Evolutionary conservation across 2,797 vertebrate genomes (phyloP).

Genomic region (Luscinia luscinia): DNA sequence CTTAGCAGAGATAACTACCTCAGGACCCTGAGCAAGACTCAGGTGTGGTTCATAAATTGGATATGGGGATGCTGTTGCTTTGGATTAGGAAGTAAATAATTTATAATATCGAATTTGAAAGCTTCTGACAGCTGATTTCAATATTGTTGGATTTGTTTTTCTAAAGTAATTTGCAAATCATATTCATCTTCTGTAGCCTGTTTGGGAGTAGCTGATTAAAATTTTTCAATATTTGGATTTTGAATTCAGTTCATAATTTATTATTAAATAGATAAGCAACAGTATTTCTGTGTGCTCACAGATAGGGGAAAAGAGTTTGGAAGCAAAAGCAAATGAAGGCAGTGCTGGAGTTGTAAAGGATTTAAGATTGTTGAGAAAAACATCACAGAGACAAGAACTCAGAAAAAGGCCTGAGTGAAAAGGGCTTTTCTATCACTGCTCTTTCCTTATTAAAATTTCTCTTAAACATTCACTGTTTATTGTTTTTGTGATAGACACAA

Average conservation of each 20-base stretch:
- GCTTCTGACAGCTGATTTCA: background rate
- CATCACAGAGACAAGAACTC: background rate
- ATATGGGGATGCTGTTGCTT: background rate
- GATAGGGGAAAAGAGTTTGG: background rate
- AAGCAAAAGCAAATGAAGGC: background rate
- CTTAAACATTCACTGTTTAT: background rate
- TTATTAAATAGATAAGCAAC: background rate
- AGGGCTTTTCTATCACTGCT: background rate
- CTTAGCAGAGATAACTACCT: background rate
- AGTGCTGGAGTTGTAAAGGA: background rate
- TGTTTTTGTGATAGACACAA: background rate
- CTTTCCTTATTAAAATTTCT: background rate
- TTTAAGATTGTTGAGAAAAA: background rate
- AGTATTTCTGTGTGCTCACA: background rate
- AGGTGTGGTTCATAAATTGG: constrained; percentile 13
- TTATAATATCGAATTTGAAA: background rate
- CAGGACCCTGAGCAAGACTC: background rate
- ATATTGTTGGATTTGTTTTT: background rate
- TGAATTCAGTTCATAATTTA: background rate
- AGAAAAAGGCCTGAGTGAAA: background rate
- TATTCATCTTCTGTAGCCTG: background rate
- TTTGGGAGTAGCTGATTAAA: background rate
- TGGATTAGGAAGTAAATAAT: constrained; percentile 29
- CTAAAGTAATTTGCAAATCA: background rate
- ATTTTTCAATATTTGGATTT: background rate